phyloP scores from a whole-genome alignment of 2,113 vertebrate genomes.

The Syngnathus scovelli region DNA sequence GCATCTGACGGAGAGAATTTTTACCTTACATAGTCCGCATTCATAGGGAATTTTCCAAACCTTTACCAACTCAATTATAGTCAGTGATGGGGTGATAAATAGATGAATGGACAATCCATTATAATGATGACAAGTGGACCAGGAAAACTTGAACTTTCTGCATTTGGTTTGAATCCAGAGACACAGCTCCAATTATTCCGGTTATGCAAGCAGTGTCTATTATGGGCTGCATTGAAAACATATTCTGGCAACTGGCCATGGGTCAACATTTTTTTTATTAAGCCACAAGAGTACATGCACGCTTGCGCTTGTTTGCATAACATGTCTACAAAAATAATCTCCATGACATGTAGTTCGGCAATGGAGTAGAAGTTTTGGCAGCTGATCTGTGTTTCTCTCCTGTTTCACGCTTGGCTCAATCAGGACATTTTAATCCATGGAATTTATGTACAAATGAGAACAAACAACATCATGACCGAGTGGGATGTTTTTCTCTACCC shows the following conservation, averaged over 20 bases:
- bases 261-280: conserved; percentile 1
- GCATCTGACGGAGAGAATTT: conserved; percentile 9
- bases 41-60: conserved; percentile 23
- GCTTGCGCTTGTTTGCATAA: conserved; percentile 36
- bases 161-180: not conserved
- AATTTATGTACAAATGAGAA: conserved; percentile 41
- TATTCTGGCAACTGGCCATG: conserved; percentile 1
- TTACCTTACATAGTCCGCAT: conserved; percentile 1
- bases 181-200: not conserved
- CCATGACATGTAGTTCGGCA: conserved; percentile 43
- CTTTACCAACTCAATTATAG: conserved; percentile 33
- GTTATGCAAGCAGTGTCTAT: conserved; percentile 10
- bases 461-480: conserved; percentile 19
- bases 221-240: conserved; percentile 9
- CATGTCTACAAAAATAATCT: conserved; percentile 52
- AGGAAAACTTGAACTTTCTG: conserved; percentile 15
- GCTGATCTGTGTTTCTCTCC: conserved; percentile 36
- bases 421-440: conserved; percentile 41
- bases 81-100: conserved; percentile 30
- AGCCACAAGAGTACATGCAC: conserved; percentile 5
- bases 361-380: conserved; percentile 51
- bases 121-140: conserved; percentile 20
- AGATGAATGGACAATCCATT: conserved; percentile 30
- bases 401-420: conserved; percentile 44
- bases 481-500: conserved; percentile 13